These are phyloP conservation scores for Dissostichus mawsoni DNA, from an alignment of 2,113 vertebrate genomes.

Conservation along the genomic window DNA sequence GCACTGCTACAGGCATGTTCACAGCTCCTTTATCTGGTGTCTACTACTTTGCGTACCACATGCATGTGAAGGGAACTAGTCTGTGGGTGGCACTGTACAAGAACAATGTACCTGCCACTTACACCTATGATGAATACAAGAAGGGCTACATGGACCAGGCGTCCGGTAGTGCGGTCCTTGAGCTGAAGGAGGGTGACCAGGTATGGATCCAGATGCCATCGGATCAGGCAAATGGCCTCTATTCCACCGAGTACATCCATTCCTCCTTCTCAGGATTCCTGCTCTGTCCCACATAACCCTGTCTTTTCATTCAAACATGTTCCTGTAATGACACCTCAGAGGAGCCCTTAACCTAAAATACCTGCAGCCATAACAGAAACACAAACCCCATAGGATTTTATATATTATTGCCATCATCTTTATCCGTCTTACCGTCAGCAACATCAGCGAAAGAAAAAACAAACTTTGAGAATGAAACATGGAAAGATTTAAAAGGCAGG, in stretches of 20 bases:
- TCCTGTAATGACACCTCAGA: constrained; percentile 65
- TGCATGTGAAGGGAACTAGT: constrained; percentile 98
- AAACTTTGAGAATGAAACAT: constrained; percentile 78
- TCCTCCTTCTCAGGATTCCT: constrained; percentile 99
- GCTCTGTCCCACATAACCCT: constrained; percentile 96
- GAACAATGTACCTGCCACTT: constrained; percentile 98
- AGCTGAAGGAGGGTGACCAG: constrained; percentile 96
- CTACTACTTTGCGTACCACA: constrained; percentile 98
- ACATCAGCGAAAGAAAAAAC: constrained; percentile 58
- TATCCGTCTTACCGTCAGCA: constrained; percentile 51
- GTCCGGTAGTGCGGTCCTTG: constrained; percentile 96
- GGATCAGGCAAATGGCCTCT: constrained; percentile 97
- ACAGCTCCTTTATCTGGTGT: constrained; percentile 94
- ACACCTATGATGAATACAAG: constrained; percentile 99
- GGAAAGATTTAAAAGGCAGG: constrained; percentile 74
- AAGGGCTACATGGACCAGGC: constrained; percentile 99
- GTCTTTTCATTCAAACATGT: constrained; percentile 52
- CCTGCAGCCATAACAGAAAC: constrained; percentile 73
- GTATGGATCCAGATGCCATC: constrained; percentile 99
- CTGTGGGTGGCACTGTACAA: constrained; percentile 99
- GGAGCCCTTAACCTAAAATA: constrained; percentile 70
- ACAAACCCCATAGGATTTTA: constrained; percentile 52
- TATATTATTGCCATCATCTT: constrained; percentile 44
- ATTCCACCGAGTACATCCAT: constrained; percentile 98
- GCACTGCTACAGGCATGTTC: constrained; percentile 93